Base-by-base conservation (phyloP, 2,888 invertebrate genomes). In the Achlya flavicornis region DNA sequence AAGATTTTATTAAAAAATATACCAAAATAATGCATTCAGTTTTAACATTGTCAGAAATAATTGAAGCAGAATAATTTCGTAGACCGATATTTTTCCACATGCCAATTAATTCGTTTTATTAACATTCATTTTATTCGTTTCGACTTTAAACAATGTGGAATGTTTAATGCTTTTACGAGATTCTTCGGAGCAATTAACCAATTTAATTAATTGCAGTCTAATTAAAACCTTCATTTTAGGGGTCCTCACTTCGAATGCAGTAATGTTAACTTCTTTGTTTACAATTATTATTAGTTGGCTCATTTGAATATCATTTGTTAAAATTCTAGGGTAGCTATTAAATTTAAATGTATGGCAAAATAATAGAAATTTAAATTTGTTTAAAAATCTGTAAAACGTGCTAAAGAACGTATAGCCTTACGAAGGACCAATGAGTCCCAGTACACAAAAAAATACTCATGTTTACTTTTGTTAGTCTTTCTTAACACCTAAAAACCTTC, bases 91-190 rank as follows among this genome's bases (percentile, higher is more conserved):
- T 6, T 53, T 53, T 53, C 53, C 53, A 53, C 53, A 53, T 19
- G 19, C 26, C 19, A 16, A 60, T 43, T 41, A 16, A 60, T 43
- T 41, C 60, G 16, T 41, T 57, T 66, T 64, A 67, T 63, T 63
- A 59, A 58, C 59, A 43, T 8, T 58, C 60, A 61, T 66, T 71
- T 67, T n/a, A 35, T 53, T 53, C 19, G 10, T 53, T 53, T 53
- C 19, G 10, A 53, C 53, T 53, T 53, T 53, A 19, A 5, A 53
- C 53, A 53, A 19, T 53, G 16, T 53, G 53, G 19, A 53, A 53
- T 53, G 53, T 53, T 53, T 48, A 16, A 48, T 53, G 53, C 53
- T 10, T 53, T 53, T n/a, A 53, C 19, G 19, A 10, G 53, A 53
- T 53, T 53, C 53, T 53, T 53, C 53, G 53, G 53, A 19, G 10